A percentile compares a stretch with the other conserved stretches of the same genome.
phyloP scores from a whole-genome alignment of 2,113 vertebrate species.

The Scalopus aquaticus region DNA sequence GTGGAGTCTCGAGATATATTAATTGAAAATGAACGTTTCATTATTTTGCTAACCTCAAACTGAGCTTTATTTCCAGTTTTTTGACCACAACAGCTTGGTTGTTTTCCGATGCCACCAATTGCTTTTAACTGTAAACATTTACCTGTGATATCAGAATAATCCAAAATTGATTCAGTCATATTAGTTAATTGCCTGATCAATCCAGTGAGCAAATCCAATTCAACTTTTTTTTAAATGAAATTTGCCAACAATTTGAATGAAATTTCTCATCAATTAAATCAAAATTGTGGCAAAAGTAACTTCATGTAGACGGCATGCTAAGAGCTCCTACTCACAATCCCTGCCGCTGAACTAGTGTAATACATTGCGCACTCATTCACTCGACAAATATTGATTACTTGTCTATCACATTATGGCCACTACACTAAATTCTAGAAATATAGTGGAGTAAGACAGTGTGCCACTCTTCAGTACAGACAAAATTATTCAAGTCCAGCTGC shows the following conservation, averaged over 20 bases:
- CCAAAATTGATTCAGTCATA: slow-evolving; percentile 11
- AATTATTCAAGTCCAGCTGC: not conserved
- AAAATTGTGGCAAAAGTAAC: slow-evolving; percentile 8
- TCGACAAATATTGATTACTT: slow-evolving; percentile 12
- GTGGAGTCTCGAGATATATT: too few species aligned
- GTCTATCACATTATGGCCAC: not conserved
- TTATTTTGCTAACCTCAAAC: not conserved
- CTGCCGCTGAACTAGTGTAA: not conserved
- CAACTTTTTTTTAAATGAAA: slow-evolving; percentile 34
- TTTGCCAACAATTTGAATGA: not conserved
- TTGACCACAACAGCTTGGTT: not conserved
- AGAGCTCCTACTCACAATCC: not conserved
- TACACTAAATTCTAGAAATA: slow-evolving; percentile 12
- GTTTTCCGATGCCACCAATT: not conserved
- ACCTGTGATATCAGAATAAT: slow-evolving; percentile 32
- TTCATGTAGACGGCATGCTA: not conserved
- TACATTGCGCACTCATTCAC: not conserved
- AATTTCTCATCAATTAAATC: slow-evolving; percentile 33
- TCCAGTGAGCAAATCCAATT: slow-evolving; percentile 30
- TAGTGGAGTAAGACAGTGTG: not conserved
- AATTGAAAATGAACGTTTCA: not conserved
- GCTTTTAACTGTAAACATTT: slow-evolving; percentile 27
- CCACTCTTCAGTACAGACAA: not conserved
- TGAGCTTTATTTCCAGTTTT: slow-evolving; percentile 48
- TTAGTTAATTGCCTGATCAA: slow-evolving; percentile 47